Percentiles rank a stretch among this genome's conserved stretches.
phyloP scores from a whole-genome alignment of 2,888 invertebrate genomes.

The Hydropsyche betteni region DNA sequence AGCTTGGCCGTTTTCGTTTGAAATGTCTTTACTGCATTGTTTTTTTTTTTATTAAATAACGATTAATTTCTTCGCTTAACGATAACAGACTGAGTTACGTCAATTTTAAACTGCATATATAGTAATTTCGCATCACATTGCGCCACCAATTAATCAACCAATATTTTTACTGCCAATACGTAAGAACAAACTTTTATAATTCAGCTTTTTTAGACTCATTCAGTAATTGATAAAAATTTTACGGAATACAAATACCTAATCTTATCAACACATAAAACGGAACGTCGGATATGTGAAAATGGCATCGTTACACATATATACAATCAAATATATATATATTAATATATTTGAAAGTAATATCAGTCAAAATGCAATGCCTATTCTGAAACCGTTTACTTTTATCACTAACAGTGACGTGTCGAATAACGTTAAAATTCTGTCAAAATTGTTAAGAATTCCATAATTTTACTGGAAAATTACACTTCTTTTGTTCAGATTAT shows the following conservation, averaged over 20 bases:
- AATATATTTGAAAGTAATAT: background rate
- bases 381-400: background rate
- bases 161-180: conserved; percentile 15
- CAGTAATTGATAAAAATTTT: conserved; percentile 21
- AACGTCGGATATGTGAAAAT: conserved; percentile 37
- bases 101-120: conserved; percentile 52
- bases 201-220: conserved; percentile 11
- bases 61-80: conserved; percentile 54
- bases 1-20: conserved; percentile 5
- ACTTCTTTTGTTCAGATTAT: background rate
- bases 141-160: conserved; percentile 5
- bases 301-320: conserved; percentile 19
- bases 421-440: too few relatives aligned
- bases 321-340: too few relatives aligned
- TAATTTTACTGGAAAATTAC: background rate
- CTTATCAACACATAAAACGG: conserved; percentile 46
- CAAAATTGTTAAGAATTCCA: background rate
- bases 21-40: conserved; percentile 28
- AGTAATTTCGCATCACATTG: conserved; percentile 47
- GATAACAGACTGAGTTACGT: conserved; percentile 52
- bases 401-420: too few relatives aligned
- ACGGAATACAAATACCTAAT: conserved; percentile 32
- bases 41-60: conserved; percentile 52
- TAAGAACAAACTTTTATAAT: conserved; percentile 10
- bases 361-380: background rate